These are phyloP conservation scores for Sciurus carolinensis DNA, from an alignment of 2,797 vertebrate genomes.

Conservation along the genomic window DNA sequence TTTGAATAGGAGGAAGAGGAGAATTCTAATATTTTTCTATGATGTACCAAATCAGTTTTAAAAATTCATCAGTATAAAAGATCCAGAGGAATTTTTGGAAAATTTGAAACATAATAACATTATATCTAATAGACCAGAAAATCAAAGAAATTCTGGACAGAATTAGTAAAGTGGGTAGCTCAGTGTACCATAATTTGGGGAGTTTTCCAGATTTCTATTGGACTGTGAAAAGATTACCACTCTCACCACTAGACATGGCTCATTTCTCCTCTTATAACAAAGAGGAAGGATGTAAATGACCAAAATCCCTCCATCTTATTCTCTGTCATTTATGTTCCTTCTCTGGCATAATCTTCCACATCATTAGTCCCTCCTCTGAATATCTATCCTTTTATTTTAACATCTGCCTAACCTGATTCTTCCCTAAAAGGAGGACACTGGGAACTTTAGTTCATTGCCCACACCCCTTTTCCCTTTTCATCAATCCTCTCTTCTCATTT, in stretches of 20 bases:
- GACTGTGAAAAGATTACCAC: neutral
- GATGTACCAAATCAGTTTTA: slow-evolving; percentile 6
- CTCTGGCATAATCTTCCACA: neutral
- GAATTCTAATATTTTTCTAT: slow-evolving; percentile 58
- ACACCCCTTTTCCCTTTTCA: neutral
- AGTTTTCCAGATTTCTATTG: neutral
- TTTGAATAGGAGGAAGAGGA: slow-evolving; percentile 28
- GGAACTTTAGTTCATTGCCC: neutral
- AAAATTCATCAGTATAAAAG: slow-evolving; percentile 1
- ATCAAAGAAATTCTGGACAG: neutral
- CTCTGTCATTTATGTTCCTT: neutral
- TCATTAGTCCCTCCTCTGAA: neutral
- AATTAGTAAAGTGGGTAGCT: neutral
- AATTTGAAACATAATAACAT: neutral
- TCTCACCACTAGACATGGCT: neutral
- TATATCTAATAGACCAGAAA: slow-evolving; percentile 2
- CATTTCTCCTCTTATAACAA: neutral
- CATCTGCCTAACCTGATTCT: neutral
- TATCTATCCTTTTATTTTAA: neutral
- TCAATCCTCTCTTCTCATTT: neutral
- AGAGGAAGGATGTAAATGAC: neutral
- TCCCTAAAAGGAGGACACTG: neutral
- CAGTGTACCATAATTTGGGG: neutral
- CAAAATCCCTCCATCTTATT: neutral
- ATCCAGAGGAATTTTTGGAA: neutral